Evolutionary conservation across 2,888 invertebrate genomes (phyloP).

Genomic region (Lepidochrysops patricia): DNA sequence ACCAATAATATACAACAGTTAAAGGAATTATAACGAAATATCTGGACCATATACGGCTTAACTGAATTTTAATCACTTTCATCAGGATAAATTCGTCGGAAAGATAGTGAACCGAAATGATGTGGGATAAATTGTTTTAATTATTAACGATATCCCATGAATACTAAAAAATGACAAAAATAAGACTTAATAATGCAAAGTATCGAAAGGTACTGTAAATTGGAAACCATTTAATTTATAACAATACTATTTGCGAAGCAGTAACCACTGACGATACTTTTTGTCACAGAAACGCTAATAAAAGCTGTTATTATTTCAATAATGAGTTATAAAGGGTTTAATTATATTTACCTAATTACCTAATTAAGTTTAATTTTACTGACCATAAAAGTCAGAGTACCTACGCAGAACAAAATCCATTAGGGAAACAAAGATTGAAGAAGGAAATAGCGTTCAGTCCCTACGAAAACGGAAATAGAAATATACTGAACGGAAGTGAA

Average conservation of each 20-base stretch:
- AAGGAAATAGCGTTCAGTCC: constrained; percentile 59
- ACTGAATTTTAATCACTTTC: constrained; percentile 29
- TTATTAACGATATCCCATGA: too few relatives aligned
- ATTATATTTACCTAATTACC: background rate
- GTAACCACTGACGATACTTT: too few relatives aligned
- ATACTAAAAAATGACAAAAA: background rate
- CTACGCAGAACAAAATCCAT: constrained; percentile 59
- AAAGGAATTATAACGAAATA: constrained; percentile 40
- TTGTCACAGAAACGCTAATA: background rate
- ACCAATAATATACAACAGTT: constrained; percentile 31
- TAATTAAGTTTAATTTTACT: background rate
- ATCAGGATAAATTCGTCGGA: constrained; percentile 26
- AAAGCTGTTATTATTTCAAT: background rate
- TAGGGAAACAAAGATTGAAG: constrained; percentile 63
- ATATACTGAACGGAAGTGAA: constrained; percentile 69
- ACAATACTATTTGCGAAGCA: too few relatives aligned
- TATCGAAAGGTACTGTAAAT: too few relatives aligned
- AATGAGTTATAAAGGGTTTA: background rate
- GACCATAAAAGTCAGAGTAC: constrained; percentile 32
- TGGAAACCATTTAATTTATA: too few relatives aligned
- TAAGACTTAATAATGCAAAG: background rate
- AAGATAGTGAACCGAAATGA: background rate
- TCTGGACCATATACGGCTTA: constrained; percentile 28
- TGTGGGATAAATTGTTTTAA: background rate
- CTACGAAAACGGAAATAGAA: constrained; percentile 69